Base-by-base conservation (phyloP, 2,888 invertebrate species). In the Theretra japonica region DNA sequence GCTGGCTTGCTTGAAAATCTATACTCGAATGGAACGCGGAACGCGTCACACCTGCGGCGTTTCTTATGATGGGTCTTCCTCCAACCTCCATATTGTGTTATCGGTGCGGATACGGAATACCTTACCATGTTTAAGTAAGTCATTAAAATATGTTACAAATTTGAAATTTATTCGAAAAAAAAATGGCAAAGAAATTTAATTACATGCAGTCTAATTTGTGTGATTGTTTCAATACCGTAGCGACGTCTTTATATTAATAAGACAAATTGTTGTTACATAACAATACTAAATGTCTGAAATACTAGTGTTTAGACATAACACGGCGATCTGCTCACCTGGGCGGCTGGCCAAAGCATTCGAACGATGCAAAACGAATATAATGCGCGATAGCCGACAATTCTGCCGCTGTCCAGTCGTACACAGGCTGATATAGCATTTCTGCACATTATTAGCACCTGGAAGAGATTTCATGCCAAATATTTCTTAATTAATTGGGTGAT, bases 261-360 rank as follows among this genome's bases (percentile, higher is more conserved):
- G 17, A 53, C 5, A 19, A 53, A 17, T 53, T 19, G 19, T 53
- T 0, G 11, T 41, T 41, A 41, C 2, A 11, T 41, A 41, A 28
- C 11, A 21, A 17, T 23, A 23, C 48, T 48, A 48, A 65, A 41
- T 65, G 17, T 23, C 23, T n/a, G 2, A 21, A 48, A 65, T 65
- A 65, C 48, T 65, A 2, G 17, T 48, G 5, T 65, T 77, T 76
- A 74, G 72, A 73, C 72, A 74, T 73, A 8, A 30, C 53, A 60
- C 50, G 30, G 33, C 58, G 57, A 68, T 68, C 48, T 17, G 21
- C 50, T 28, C 50, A 70, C 70, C 60, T 70, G 79, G 85, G 83
- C 84, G 73, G 23, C 58, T 72, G 50, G 82, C 83, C 82, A 85
- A 78, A 75, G 75, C 78, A 79, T 80, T 78, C 68, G 62, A 78